Evolutionary conservation across 2,113 vertebrate species (phyloP).

Genomic region (Mobula hypostoma): DNA sequence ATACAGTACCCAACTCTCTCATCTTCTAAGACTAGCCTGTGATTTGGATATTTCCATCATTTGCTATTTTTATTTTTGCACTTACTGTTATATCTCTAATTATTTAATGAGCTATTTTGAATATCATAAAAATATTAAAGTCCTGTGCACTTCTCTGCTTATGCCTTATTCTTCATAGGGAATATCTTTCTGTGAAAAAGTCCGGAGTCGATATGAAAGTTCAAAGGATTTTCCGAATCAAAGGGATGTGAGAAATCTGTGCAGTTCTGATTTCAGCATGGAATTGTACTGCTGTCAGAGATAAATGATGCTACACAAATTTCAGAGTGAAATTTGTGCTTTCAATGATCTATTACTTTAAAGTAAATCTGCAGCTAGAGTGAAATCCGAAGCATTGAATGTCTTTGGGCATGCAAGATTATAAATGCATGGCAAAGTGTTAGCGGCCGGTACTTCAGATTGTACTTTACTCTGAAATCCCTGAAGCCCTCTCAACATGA

Average conservation of each 20-base stretch:
- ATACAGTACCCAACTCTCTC: neutral
- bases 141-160: neutral
- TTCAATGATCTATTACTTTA: neutral
- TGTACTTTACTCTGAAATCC: neutral
- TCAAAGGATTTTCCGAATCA: neutral
- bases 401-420: neutral
- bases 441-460: neutral
- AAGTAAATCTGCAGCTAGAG: neutral
- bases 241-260: neutral
- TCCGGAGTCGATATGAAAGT: neutral
- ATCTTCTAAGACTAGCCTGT: neutral
- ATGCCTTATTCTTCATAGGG: neutral
- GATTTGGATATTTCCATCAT: neutral
- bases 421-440: neutral
- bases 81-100: neutral
- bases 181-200: neutral
- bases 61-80: neutral
- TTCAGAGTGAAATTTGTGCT: neutral
- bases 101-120: neutral
- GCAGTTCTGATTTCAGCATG: neutral
- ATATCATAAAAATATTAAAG: neutral
- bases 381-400: neutral
- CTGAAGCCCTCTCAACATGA: neutral
- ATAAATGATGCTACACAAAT: neutral
- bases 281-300: neutral